Evolutionary conservation across 2,888 invertebrate species (phyloP).

Genomic region (Caenorhabditis angaria): DNA sequence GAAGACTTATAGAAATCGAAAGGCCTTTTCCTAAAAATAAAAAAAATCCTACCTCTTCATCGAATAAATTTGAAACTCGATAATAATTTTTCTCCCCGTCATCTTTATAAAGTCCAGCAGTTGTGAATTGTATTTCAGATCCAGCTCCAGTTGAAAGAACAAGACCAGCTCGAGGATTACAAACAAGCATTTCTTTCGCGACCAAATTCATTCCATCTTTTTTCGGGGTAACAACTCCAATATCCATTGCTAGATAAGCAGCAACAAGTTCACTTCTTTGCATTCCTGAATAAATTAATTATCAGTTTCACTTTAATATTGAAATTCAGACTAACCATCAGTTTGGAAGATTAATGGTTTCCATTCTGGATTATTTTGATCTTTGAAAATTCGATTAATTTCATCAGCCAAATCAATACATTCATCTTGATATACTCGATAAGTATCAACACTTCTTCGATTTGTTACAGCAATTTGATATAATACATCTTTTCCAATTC

Average conservation of each 20-base stretch:
- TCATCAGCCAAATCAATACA: slow-evolving; percentile 65
- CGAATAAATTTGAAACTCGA: slow-evolving; percentile 64
- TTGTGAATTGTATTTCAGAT: slow-evolving; percentile 70
- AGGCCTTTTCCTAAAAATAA: background rate
- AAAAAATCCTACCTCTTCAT: slow-evolving; percentile 52
- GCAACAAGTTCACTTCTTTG: slow-evolving; percentile 67
- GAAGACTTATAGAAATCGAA: background rate
- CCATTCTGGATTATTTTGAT: slow-evolving; percentile 60
- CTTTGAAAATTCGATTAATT: slow-evolving; percentile 61
- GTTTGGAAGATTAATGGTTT: slow-evolving; percentile 71
- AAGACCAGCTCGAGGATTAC: slow-evolving; percentile 68
- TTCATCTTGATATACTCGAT: slow-evolving; percentile 72
- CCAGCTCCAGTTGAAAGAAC: slow-evolving; percentile 71
- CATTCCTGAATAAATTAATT: slow-evolving; percentile 50
- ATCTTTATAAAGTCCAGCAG: slow-evolving; percentile 68
- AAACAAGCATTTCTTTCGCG: slow-evolving; percentile 72
- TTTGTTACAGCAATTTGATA: slow-evolving; percentile 72
- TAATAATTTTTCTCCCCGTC: slow-evolving; percentile 68
- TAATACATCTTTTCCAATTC: slow-evolving; percentile 71
- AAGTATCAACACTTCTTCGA: slow-evolving; percentile 71
- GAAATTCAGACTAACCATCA: slow-evolving; percentile 46
- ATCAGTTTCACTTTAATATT: no score
- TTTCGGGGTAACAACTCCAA: slow-evolving; percentile 72
- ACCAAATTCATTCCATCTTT: slow-evolving; percentile 72
- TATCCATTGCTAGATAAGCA: slow-evolving; percentile 72